Evolutionary conservation across 1,140 invertebrate genomes (phyloP).

Genomic region (Caenorhabditis latens): DNA sequence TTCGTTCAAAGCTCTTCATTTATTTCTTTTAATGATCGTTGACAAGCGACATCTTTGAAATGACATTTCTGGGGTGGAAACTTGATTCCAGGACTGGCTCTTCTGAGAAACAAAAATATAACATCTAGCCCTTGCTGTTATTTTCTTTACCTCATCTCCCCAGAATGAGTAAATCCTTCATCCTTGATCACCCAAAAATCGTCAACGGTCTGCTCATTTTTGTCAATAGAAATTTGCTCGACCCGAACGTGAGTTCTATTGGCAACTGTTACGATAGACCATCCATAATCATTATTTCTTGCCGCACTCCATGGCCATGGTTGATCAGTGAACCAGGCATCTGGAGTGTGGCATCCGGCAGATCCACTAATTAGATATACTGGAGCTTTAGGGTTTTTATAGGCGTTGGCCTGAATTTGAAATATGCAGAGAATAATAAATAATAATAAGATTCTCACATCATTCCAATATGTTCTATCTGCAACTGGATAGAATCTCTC

Average conservation of each 20-base stretch:
- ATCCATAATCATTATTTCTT: constrained; percentile 90
- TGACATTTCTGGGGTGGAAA: constrained; percentile 22
- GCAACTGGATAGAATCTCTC: constrained; percentile 85
- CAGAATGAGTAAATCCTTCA: constrained; percentile 48
- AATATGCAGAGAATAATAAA: constrained; percentile 87
- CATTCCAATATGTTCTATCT: constrained; percentile 57
- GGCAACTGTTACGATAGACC: constrained; percentile 85
- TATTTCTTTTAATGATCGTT: constrained; percentile 38
- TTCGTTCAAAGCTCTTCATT: constrained; percentile 37
- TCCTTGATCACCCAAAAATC: constrained; percentile 61
- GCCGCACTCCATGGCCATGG: constrained; percentile 67
- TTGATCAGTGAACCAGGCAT: constrained; percentile 67
- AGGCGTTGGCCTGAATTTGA: constrained; percentile 84
- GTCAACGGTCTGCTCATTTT: constrained; percentile 57
- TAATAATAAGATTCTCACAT: constrained; percentile 81
- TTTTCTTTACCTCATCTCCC: constrained; percentile 36
- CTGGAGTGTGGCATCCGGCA: constrained; percentile 79
- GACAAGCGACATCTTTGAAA: constrained; percentile 45
- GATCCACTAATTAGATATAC: constrained; percentile 93
- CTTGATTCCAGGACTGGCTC: constrained; percentile 1
- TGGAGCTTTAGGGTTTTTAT: constrained; percentile 88
- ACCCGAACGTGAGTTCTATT: constrained; percentile 90
- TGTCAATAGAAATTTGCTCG: constrained; percentile 88
- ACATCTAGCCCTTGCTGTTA: neutral
- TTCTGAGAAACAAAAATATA: neutral